These are phyloP conservation scores for Halcyon leucocephala DNA, from an alignment of 2,797 vertebrate genomes.

Conservation along the genomic window DNA sequence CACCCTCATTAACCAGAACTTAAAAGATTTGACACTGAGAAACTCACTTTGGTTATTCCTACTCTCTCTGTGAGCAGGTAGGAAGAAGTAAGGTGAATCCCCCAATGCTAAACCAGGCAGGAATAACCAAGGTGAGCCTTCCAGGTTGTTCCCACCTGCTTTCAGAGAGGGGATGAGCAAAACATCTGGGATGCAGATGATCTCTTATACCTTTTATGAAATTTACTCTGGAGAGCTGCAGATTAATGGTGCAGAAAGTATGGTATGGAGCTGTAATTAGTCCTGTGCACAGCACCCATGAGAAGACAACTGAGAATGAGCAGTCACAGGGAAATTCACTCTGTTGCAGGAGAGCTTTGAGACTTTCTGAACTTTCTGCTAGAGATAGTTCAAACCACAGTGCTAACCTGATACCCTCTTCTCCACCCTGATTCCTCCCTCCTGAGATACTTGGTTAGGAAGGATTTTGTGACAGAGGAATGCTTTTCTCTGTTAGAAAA, in stretches of 20 bases:
- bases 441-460: not conserved
- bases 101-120: not conserved
- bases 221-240: not conserved
- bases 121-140: not conserved
- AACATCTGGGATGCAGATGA: not conserved
- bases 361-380: not conserved
- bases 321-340: not conserved
- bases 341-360: not conserved
- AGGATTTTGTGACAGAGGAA: not conserved
- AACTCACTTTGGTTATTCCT: not conserved
- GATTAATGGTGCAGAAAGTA: not conserved
- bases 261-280: not conserved
- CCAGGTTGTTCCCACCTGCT: not conserved
- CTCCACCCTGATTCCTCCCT: not conserved
- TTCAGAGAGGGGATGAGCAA: not conserved
- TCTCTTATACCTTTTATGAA: not conserved
- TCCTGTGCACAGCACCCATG: not conserved
- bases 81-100: not conserved
- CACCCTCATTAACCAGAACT: not conserved
- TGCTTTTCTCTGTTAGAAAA: not conserved
- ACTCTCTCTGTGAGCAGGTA: not conserved
- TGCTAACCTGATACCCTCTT: not conserved
- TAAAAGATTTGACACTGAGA: not conserved
- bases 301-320: not conserved
- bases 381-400: not conserved